Evolutionary conservation across 92 coral and sea anemone species (phyloP).

Genomic region (Epizoanthus ramosus): DNA sequence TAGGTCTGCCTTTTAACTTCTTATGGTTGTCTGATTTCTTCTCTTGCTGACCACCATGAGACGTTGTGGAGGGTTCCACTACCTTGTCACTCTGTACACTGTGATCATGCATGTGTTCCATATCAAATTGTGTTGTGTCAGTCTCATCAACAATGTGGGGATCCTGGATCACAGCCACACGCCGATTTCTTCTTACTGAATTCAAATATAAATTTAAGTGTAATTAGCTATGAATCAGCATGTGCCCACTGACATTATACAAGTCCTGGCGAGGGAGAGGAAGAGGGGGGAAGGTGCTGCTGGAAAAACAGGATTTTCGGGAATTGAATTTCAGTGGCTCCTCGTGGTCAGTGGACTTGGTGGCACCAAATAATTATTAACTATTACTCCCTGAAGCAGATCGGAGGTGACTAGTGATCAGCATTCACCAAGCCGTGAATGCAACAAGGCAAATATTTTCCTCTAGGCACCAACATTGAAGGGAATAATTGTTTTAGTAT

Average conservation of each 20-base stretch:
- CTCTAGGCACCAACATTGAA: too few relatives aligned
- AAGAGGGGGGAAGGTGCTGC: too few relatives aligned
- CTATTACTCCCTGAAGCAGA: too few relatives aligned
- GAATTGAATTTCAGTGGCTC: too few relatives aligned
- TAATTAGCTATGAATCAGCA: too few relatives aligned
- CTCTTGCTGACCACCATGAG: not conserved
- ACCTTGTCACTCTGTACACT: not conserved
- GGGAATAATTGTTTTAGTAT: too few relatives aligned
- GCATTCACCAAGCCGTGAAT: too few relatives aligned
- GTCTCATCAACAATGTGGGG: not conserved
- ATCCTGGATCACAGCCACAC: slow-evolving; percentile 28
- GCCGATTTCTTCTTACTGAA: slow-evolving; percentile 1
- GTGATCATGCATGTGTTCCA: slow-evolving; percentile 8
- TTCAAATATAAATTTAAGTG: not conserved
- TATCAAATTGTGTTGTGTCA: slow-evolving; percentile 24
- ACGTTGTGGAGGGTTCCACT: not conserved
- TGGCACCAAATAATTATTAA: too few relatives aligned
- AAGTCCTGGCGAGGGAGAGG: not conserved
- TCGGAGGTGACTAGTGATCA: too few relatives aligned
- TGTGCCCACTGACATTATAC: not conserved
- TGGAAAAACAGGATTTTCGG: too few relatives aligned
- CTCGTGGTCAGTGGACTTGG: too few relatives aligned
- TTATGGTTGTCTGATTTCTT: slow-evolving; percentile 16
- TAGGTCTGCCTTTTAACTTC: slow-evolving; percentile 37
- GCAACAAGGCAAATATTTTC: too few relatives aligned